Base-by-base conservation (phyloP, 1,140 invertebrate species). In the Euura saliciscinereae region DNA sequence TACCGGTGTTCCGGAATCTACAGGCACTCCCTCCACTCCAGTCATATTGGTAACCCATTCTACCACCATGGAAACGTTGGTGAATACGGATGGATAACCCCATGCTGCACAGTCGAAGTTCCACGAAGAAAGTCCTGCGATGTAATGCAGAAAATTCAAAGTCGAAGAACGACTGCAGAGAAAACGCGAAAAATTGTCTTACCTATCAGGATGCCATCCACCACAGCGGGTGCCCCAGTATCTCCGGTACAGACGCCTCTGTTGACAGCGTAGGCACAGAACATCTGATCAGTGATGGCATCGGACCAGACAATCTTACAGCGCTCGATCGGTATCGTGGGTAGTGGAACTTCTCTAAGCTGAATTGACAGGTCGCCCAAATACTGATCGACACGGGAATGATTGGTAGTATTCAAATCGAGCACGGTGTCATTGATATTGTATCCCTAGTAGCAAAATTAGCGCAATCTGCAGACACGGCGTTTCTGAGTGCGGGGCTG, bases 61-160 rank as follows among this genome's bases (percentile, higher is more conserved):
- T 4, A 77, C 73, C 28, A 28, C 28, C 28, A 28, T 28, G 28
- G 28, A 28, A 28, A 28, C 28, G 43, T 88, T 86, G 1, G 88
- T 86, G 78, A 91, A 91, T 28, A 90, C 86, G 0, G 90, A 90
- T 0, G 90, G 90, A 67, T 85, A 79, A 6, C 79, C 77, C 3
- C 80, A 77, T 13, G 82, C 80, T 2, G 87, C 91, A 76, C 93
- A 94, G 1, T 89, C 89, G 42, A 88, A 85, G 42, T 92, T 92
- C 89, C 91, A 93, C 43, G 91, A 92, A 0, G 92, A 89, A 13
- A 93, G 82, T 42, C 45, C 81, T 82, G 67, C 43, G 28, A 28
- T 43, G 28, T 28, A 67, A 28, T 69, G 28, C 66, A 13, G 13
- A 8, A 28, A 28, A 28, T 28, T 28, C 28, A 28, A 28, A 28